Conservation (phyloP, 2,797 vertebrate species). For the Halcyon badia region DNA sequence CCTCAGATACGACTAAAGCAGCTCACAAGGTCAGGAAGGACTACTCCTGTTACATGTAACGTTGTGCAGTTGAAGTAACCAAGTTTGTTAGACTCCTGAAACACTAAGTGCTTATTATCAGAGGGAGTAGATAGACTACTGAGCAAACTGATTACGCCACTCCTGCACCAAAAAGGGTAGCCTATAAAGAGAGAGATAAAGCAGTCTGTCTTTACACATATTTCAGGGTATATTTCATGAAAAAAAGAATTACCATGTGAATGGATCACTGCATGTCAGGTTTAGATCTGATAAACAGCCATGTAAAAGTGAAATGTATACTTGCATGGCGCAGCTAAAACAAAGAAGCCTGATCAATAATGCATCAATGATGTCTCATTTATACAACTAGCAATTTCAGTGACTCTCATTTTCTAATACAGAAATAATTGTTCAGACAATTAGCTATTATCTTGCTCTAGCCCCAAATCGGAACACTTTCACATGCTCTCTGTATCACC, state of each 20-base stretch:
- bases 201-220: neutral
- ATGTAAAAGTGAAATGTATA: slow-evolving; percentile 2
- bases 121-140: neutral
- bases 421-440: slow-evolving; percentile 50
- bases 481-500: neutral
- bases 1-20: neutral
- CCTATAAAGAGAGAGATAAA: neutral
- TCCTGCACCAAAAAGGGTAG: neutral
- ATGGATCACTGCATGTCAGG: neutral
- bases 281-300: neutral
- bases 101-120: neutral
- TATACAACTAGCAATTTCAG: slow-evolving; percentile 48
- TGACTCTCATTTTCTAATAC: slow-evolving; percentile 30
- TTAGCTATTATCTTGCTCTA: slow-evolving; percentile 43
- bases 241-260: neutral
- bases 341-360: slow-evolving; percentile 70
- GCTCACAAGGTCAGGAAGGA: neutral
- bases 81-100: neutral
- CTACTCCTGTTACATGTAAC: neutral
- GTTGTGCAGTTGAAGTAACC: neutral
- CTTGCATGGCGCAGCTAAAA: slow-evolving; percentile 34
- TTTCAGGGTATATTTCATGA: neutral
- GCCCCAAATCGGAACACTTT: slow-evolving; percentile 24
- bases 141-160: neutral
- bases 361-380: slow-evolving; percentile 54